A percentile compares a stretch with the other conserved stretches of the same genome.
These are phyloP conservation scores for Hephaestus fuliginosus DNA, from an alignment of 2,797 vertebrate genomes.

Conservation along the genomic window DNA sequence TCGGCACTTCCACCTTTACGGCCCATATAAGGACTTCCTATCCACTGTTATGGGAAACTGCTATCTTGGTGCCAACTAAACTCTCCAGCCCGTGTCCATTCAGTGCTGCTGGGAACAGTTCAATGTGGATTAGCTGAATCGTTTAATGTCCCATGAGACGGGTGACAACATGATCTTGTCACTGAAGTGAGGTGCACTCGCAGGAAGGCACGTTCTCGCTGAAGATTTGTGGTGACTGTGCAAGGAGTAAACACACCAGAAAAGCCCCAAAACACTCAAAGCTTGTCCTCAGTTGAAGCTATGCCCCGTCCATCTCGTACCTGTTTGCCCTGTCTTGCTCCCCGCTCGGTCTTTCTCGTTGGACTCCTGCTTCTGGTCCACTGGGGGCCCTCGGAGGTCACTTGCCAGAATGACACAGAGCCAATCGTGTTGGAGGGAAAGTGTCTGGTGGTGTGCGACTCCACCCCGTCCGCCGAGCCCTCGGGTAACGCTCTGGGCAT, in stretches of 20 bases:
- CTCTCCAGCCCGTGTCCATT: neutral
- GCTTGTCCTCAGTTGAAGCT: constrained; percentile 21
- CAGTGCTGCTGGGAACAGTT: neutral
- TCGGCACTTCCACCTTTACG: neutral
- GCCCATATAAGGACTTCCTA: constrained; percentile 24
- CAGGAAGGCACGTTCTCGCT: neutral
- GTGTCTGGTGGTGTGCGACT: constrained; percentile 88
- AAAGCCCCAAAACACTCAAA: neutral
- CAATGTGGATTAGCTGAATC: constrained; percentile 22
- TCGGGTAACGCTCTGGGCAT: constrained; percentile 85
- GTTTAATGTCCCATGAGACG: neutral
- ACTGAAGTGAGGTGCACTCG: constrained; percentile 18
- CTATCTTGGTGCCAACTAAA: constrained; percentile 19
- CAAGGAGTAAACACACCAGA: constrained; percentile 3
- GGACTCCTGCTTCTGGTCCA: constrained; percentile 70
- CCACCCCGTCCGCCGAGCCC: constrained; percentile 81
- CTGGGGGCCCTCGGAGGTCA: constrained; percentile 60
- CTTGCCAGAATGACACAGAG: constrained; percentile 86
- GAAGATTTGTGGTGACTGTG: constrained; percentile 18
- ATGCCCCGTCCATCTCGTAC: constrained; percentile 54
- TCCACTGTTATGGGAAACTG: constrained; percentile 22
- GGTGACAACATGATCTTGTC: constrained; percentile 37
- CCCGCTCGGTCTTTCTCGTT: constrained; percentile 21
- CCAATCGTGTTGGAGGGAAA: constrained; percentile 87
- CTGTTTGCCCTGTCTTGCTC: neutral